These are phyloP conservation scores for Phyllotis vaccarum DNA, from an alignment of 2,797 vertebrate species.

Conservation along the genomic window DNA sequence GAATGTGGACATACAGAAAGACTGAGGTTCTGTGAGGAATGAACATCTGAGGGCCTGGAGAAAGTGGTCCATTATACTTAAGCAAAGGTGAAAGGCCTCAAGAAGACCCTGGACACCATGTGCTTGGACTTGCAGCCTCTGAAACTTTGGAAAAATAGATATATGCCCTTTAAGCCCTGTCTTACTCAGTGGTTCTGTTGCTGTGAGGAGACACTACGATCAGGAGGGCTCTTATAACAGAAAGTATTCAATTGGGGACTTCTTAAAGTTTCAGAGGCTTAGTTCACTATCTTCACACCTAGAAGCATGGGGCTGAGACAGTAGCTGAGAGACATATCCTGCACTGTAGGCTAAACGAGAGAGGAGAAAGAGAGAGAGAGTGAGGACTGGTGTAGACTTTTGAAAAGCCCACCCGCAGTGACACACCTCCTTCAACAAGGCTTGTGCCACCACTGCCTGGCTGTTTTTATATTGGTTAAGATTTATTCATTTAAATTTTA, in stretches of 20 bases:
- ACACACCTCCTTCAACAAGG: not conserved
- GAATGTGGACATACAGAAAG: not conserved
- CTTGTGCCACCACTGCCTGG: not conserved
- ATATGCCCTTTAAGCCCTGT: not conserved
- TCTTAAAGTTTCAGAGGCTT: not conserved
- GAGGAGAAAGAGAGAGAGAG: too few species aligned
- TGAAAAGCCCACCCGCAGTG: not conserved
- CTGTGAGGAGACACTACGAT: not conserved
- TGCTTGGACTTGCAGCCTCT: conserved; percentile 1
- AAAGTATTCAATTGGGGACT: not conserved
- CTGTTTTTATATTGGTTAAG: not conserved
- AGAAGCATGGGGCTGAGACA: not conserved
- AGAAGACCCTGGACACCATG: not conserved
- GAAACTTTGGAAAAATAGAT: not conserved
- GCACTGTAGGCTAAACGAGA: not conserved
- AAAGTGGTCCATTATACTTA: not conserved
- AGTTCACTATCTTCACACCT: not conserved
- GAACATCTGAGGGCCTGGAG: not conserved
- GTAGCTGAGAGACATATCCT: not conserved
- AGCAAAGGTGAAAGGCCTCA: not conserved
- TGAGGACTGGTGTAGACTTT: not conserved
- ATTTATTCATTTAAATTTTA: not conserved
- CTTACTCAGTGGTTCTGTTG: not conserved
- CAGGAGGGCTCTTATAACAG: not conserved
- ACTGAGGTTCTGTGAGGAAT: not conserved